Conservation (phyloP, 2,797 vertebrate genomes). For the Pseudochirops cupreus region DNA sequence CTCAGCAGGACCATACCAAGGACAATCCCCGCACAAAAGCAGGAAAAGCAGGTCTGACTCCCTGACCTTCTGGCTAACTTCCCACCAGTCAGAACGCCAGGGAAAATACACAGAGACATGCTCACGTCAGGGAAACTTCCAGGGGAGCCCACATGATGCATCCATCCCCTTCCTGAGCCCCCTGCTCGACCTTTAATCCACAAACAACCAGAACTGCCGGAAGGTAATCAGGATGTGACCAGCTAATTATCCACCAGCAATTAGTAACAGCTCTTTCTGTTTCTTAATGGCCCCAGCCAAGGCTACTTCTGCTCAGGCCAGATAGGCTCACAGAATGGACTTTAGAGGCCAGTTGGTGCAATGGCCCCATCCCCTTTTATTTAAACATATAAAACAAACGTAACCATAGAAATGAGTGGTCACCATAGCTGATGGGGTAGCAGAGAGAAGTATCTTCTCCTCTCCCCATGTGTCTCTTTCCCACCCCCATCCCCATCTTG, state of each 20-base stretch:
- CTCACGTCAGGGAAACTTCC: neutral
- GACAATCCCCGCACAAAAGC: neutral
- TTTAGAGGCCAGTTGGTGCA: neutral
- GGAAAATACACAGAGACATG: neutral
- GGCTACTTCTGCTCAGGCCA: neutral
- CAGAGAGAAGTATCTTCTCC: neutral
- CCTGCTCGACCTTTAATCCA: neutral
- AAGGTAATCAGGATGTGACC: neutral
- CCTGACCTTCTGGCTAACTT: neutral
- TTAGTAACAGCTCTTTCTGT: neutral
- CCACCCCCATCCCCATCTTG: neutral
- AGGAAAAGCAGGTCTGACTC: neutral
- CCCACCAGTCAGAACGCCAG: neutral
- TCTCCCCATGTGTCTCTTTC: neutral
- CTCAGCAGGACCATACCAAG: neutral
- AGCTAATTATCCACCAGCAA: neutral
- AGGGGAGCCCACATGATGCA: neutral
- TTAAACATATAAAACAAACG: neutral
- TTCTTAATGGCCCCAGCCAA: neutral
- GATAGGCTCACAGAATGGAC: neutral
- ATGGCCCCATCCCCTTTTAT: neutral
- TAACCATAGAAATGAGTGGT: neutral
- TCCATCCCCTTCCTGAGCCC: neutral
- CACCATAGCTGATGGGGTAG: neutral
- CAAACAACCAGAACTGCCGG: neutral